Evolutionary conservation across 2,888 invertebrate genomes (phyloP).

Genomic region (Drosophila rellima): DNA sequence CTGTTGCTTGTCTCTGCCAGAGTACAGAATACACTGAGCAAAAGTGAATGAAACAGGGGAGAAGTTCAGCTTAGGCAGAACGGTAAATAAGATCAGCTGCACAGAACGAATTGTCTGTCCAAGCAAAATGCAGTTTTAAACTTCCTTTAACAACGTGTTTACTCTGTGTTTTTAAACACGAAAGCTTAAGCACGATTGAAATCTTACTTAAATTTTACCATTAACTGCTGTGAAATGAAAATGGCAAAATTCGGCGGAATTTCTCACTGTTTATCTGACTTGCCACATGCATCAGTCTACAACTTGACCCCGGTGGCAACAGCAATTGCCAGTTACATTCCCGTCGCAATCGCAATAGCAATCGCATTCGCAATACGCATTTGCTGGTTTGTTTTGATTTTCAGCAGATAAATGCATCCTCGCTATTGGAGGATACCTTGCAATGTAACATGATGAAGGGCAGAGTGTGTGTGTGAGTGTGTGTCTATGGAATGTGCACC

Average conservation of each 20-base stretch:
- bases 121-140: not conserved
- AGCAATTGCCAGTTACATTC: slow-evolving; percentile 36
- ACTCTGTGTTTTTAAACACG: not conserved
- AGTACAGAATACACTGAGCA: slow-evolving; percentile 21
- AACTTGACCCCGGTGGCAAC: slow-evolving; percentile 15
- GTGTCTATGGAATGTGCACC: slow-evolving; percentile 30
- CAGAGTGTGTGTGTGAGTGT: not conserved
- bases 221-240: not conserved
- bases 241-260: slow-evolving; percentile 13
- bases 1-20: slow-evolving; percentile 30
- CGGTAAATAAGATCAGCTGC: not conserved
- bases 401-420: slow-evolving; percentile 59
- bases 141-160: too few relatives aligned
- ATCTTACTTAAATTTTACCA: not conserved
- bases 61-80: not conserved
- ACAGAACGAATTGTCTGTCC: not conserved
- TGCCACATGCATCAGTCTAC: slow-evolving; percentile 27
- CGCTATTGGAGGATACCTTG: slow-evolving; percentile 17
- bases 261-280: slow-evolving; percentile 26
- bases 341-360: slow-evolving; percentile 33
- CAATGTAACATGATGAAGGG: not conserved
- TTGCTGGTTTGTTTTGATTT: slow-evolving; percentile 63
- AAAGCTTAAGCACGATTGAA: not conserved
- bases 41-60: slow-evolving; percentile 3
- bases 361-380: slow-evolving; percentile 49